phyloP scores from a whole-genome alignment of 2,113 vertebrate species.

The Kryptolebias marmoratus region DNA sequence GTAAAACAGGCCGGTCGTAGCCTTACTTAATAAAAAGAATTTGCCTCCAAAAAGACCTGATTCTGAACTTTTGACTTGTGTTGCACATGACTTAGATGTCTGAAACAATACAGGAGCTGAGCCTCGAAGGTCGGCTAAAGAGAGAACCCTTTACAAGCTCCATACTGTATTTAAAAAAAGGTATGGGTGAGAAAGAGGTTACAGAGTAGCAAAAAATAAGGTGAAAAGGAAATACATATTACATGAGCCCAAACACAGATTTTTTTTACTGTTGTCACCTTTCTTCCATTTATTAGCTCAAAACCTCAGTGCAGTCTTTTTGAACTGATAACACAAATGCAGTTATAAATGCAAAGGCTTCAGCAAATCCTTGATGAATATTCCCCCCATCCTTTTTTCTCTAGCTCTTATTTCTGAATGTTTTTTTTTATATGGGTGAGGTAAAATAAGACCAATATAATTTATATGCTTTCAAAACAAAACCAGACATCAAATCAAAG shows the following conservation, averaged over 20 bases:
- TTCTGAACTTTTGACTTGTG: not conserved
- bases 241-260: not conserved
- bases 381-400: not conserved
- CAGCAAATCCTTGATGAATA: not conserved
- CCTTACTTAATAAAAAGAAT: not conserved
- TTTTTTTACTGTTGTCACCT: not conserved
- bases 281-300: not conserved
- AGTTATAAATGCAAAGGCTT: not conserved
- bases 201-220: not conserved
- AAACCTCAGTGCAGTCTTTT: not conserved
- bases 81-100: not conserved
- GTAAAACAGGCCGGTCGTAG: not conserved
- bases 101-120: conserved; percentile 8
- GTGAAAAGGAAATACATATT: not conserved
- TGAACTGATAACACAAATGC: not conserved
- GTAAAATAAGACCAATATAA: not conserved
- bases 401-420: not conserved
- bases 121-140: not conserved
- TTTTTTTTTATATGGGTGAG: not conserved
- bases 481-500: not conserved
- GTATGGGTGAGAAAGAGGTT: conserved; percentile 1
- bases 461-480: not conserved
- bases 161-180: not conserved
- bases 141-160: not conserved
- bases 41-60: not conserved